A percentile compares a stretch with the other conserved stretches of the same genome.
Conservation (phyloP, 2,797 vertebrate genomes). For the Crocidura indochinensis region DNA sequence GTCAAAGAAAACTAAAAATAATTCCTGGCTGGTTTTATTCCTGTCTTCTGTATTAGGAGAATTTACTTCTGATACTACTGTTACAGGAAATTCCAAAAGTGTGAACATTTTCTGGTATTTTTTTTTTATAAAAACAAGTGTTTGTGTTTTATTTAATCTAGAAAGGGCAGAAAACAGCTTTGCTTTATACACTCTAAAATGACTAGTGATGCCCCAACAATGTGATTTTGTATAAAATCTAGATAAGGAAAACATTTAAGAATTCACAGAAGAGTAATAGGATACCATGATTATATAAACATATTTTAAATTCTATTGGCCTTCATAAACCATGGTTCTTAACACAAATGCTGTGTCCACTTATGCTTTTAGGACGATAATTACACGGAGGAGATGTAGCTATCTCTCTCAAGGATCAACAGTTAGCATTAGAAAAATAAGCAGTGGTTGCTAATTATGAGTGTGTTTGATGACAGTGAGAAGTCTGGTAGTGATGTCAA, state of each 20-base stretch:
- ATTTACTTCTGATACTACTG: conserved; percentile 83
- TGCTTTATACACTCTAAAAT: conserved; percentile 28
- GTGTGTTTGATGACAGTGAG: background rate
- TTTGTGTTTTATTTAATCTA: conserved; percentile 75
- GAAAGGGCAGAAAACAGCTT: conserved; percentile 65
- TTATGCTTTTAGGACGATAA: background rate
- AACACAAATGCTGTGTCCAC: background rate
- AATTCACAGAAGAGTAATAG: background rate
- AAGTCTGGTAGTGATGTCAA: background rate
- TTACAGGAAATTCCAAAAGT: conserved; percentile 84
- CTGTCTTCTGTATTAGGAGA: conserved; percentile 75
- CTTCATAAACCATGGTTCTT: background rate
- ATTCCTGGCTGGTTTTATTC: conserved; percentile 74
- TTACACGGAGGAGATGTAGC: background rate
- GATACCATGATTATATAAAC: background rate
- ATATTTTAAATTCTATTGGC: background rate
- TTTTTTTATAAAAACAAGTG: conserved; percentile 80
- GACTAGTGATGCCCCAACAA: background rate
- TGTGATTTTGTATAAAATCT: conserved; percentile 48
- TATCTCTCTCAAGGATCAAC: background rate
- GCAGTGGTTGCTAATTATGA: conserved; percentile 44
- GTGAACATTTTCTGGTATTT: conserved; percentile 70
- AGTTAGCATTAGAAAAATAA: conserved; percentile 34
- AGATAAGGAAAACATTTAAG: conserved; percentile 53
- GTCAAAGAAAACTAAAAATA: conserved; percentile 82